Evolutionary conservation across 2,797 vertebrate species (phyloP).

Genomic region (Sebastes itinus): DNA sequence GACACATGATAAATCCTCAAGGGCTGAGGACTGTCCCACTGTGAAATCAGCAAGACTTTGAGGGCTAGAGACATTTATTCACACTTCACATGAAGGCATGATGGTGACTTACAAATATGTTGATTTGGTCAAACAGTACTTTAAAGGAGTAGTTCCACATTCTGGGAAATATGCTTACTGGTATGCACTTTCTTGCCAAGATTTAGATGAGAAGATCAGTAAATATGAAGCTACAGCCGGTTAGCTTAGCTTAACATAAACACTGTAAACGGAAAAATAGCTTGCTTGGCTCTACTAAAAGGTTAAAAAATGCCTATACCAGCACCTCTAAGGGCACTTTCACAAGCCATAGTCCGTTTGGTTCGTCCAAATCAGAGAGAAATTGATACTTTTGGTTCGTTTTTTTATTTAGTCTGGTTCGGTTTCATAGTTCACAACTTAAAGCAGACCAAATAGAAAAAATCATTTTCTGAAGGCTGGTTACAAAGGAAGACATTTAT

Average conservation of each 20-base stretch:
- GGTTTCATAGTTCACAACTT: too few species aligned
- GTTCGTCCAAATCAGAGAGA: too few species aligned
- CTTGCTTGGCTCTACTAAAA: neutral
- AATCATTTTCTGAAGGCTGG: too few species aligned
- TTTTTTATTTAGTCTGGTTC: too few species aligned
- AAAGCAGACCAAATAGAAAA: too few species aligned
- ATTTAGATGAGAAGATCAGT: neutral
- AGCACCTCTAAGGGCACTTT: too few species aligned
- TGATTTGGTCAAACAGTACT: neutral
- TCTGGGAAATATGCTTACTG: neutral
- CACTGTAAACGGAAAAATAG: neutral
- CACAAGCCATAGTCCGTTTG: too few species aligned
- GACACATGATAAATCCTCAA: neutral
- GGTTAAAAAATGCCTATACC: too few species aligned
- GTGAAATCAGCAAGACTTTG: neutral
- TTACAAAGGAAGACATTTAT: too few species aligned
- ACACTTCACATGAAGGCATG: neutral
- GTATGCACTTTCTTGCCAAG: neutral
- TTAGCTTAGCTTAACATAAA: neutral
- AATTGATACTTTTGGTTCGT: accelerated
- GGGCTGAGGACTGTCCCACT: neutral
- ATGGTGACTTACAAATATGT: neutral
- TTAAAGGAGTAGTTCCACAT: neutral
- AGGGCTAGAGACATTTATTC: neutral
- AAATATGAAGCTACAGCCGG: neutral